Base-by-base conservation (phyloP, 2,888 invertebrate genomes). In the Strigamia maritima region DNA sequence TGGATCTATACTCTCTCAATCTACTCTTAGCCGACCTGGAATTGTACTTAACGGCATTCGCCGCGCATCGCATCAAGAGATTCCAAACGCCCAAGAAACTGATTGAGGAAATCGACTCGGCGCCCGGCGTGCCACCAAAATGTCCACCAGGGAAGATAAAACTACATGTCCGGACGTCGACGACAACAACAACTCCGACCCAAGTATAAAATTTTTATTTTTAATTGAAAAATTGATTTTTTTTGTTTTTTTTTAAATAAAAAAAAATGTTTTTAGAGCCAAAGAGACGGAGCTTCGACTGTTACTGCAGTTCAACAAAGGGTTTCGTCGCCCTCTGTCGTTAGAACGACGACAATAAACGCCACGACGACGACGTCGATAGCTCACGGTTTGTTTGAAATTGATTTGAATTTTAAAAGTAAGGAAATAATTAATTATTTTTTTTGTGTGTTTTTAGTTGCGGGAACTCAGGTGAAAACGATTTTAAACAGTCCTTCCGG, bases 21-120 rank as follows among this genome's bases (percentile, higher is more conserved):
- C 86, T 93, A 60, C 84, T 90, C 78, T 84, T 93, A 75, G 86
- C 91, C 76, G 89, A 93, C 85, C 87, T 92, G 86, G 92, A 92
- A 85, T 86, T 89, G 74, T 89, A 90, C 82, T 86, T 93, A 81
- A 91, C 92, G 80, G 95, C 95, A 24, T 95, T 94, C 87, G 92
- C 91, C 82, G 94, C 93, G 78, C 94, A 95, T 86, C 90, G 95
- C 84, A 90, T 93, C 79, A 90, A 91, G 79, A 90, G 91, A 83
- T 90, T 93, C 81, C 91, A 92, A 84, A 91, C 93, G 14, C 90
- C 92, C 60, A 87, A 90, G 83, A 89, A 88, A 86, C 87, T 92
- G 16, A 92, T 94, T 80, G 91, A 92, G 84, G 90, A 92, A 85
- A 90, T 91, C 80, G 91, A 91, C 83, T 86, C 85, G 77, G 85